phyloP scores from a whole-genome alignment of 2,113 vertebrate species.

The Hippoglossus stenolepis region DNA sequence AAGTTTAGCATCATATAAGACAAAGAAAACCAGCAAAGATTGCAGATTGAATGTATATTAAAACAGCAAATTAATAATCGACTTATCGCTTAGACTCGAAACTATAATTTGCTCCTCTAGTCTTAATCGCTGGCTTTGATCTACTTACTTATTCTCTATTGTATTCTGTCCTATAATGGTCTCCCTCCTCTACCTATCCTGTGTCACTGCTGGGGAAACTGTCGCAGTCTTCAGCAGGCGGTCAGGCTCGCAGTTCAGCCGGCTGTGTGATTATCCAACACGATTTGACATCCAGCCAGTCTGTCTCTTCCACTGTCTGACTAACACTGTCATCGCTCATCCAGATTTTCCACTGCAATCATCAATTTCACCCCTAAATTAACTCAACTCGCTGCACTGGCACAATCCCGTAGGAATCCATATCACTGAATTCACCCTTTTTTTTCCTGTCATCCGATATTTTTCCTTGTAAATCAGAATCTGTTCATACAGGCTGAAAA shows the following conservation, averaged over 20 bases:
- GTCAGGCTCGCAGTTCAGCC: slow-evolving; percentile 4
- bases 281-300: slow-evolving; percentile 26
- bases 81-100: too few species aligned
- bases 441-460: too few species aligned
- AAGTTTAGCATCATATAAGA: too few species aligned
- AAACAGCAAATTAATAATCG: too few species aligned
- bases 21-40: too few species aligned
- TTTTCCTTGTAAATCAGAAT: too few species aligned
- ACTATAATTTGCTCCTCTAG: neutral
- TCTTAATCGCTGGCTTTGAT: neutral
- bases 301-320: slow-evolving; percentile 31
- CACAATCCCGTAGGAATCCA: neutral
- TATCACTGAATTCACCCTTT: neutral
- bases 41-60: too few species aligned
- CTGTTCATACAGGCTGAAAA: too few species aligned
- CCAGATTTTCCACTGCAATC: slow-evolving; percentile 22
- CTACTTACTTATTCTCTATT: neutral
- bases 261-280: slow-evolving; percentile 39
- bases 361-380: slow-evolving; percentile 10
- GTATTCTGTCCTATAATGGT: neutral
- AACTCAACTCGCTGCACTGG: neutral
- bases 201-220: neutral
- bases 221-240: slow-evolving; percentile 17
- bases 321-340: slow-evolving; percentile 14
- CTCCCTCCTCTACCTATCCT: neutral